Evolutionary conservation across 2,888 invertebrate genomes (phyloP), one percentile per base, ranked within the genome.

Genomic region (Galerucella nymphaeae): DNA sequence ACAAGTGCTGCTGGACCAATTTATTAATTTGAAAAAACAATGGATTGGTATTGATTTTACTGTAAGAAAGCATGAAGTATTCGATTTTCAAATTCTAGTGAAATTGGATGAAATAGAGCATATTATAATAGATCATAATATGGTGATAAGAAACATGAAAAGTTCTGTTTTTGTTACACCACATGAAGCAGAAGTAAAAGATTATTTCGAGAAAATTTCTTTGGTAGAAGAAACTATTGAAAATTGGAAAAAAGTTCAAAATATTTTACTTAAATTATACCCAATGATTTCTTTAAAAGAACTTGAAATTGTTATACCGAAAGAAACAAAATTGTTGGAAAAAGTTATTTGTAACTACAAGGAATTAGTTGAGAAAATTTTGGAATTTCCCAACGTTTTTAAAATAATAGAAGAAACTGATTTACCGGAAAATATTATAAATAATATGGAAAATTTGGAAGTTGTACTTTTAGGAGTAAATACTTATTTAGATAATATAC

Each of bases 131-230:
- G 94, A 95, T 82, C 94, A 95, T 80, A 90, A 93, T 61, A 90
- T 94, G 10, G 94, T 94, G 87, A 91, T 94, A n/a, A 89, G 94
- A 80, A 91, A 92, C 5, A 94, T 95, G 93, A 88, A 93, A 80
- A 93, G 94, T 14, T 94, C 94, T 2, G 93, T 94, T 10, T 95
- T 93, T 86, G 93, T 94, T 2, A 93, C 94, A 83, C 94, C 94
- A 1, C 93, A 95, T 82, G 92, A 93, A 86, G 80, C 84, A 58
- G 88, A 90, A 83, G 90, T 91, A 0, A 90, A 88, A 80, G 85
- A 88, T 9, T 94, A 95, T 91, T 93, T 94, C 83, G 91, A 91
- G 13, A 90, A 91, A 81, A 88, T 95, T 53, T 82, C 88, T 2
- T 87, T 91, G 73, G 89, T 92, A 3, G 90, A 90, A 81, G 87